phyloP scores from a whole-genome alignment of 2,797 vertebrate species.

The Valencia hispanica region DNA sequence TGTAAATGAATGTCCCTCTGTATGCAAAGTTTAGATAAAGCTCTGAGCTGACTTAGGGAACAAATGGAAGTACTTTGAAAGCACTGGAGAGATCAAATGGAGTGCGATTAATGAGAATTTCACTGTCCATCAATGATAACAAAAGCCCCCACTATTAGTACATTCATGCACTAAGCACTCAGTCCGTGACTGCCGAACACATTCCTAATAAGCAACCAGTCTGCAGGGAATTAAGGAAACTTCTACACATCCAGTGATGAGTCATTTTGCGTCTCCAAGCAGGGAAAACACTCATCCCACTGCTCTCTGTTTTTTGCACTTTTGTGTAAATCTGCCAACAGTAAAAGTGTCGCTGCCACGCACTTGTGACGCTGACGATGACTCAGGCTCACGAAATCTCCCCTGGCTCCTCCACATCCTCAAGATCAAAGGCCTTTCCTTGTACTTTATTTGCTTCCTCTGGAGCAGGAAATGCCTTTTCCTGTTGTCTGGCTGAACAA shows the following conservation, averaged over 20 bases:
- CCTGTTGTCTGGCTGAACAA: conserved; percentile 62
- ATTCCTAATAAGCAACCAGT: conserved; percentile 57
- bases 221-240: conserved; percentile 60
- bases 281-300: conserved; percentile 42
- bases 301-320: conserved; percentile 37
- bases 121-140: conserved; percentile 64
- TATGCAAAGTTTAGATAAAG: conserved; percentile 64
- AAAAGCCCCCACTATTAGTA: conserved; percentile 42
- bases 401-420: conserved; percentile 60
- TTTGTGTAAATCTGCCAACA: conserved; percentile 58
- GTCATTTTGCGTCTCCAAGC: conserved; percentile 57
- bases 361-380: conserved; percentile 59
- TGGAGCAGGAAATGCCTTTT: conserved; percentile 76
- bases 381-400: conserved; percentile 66
- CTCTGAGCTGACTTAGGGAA: conserved; percentile 51
- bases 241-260: conserved; percentile 63
- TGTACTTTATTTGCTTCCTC: conserved; percentile 76
- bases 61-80: conserved; percentile 68
- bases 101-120: conserved; percentile 70
- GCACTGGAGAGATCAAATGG: conserved; percentile 72
- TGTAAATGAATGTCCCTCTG: conserved; percentile 60
- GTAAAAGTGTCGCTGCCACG: conserved; percentile 64
- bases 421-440: conserved; percentile 70
- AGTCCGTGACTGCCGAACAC: conserved; percentile 36
- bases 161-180: conserved; percentile 20